These are phyloP conservation scores for Oedothorax gibbosus DNA, from an alignment of 1,140 invertebrate species.

Conservation along the genomic window DNA sequence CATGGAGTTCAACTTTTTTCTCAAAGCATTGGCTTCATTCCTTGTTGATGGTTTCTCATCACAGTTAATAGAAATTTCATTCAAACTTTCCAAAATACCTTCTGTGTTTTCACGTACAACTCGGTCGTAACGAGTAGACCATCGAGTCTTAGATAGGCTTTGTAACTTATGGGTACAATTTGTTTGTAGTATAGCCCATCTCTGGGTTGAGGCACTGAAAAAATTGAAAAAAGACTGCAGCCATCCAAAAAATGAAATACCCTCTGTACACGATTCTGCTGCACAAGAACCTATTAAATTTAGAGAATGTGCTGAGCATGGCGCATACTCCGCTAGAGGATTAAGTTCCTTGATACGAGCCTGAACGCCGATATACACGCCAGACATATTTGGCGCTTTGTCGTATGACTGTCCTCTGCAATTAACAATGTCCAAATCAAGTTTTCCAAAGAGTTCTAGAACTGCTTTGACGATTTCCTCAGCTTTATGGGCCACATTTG, in stretches of 20 bases:
- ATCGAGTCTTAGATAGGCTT: background rate
- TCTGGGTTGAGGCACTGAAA: slow-evolving; percentile 62
- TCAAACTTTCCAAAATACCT: background rate
- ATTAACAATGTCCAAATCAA: slow-evolving; percentile 57
- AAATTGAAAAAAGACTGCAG: slow-evolving; percentile 58
- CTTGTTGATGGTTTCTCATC: background rate
- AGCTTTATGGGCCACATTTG: slow-evolving; percentile 30
- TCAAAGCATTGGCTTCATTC: background rate
- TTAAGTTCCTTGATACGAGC: background rate
- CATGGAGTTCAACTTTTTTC: background rate
- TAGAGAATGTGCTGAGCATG: slow-evolving; percentile 38
- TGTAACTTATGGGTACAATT: background rate
- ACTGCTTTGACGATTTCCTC: slow-evolving; percentile 18
- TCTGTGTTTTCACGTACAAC: background rate
- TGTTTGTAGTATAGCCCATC: slow-evolving; percentile 63
- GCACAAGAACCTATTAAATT: slow-evolving; percentile 24
- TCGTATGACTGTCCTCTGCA: slow-evolving; percentile 64
- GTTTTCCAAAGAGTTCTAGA: slow-evolving; percentile 17
- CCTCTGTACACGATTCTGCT: background rate
- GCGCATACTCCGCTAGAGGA: slow-evolving; percentile 10
- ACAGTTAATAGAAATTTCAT: background rate
- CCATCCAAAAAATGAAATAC: slow-evolving; percentile 3
- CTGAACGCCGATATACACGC: slow-evolving; percentile 56
- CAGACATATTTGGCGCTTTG: slow-evolving; percentile 63
- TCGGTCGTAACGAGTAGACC: background rate